These are phyloP conservation scores for Neodiprion pinetum DNA, from an alignment of 1,140 invertebrate species.

Conservation along the genomic window DNA sequence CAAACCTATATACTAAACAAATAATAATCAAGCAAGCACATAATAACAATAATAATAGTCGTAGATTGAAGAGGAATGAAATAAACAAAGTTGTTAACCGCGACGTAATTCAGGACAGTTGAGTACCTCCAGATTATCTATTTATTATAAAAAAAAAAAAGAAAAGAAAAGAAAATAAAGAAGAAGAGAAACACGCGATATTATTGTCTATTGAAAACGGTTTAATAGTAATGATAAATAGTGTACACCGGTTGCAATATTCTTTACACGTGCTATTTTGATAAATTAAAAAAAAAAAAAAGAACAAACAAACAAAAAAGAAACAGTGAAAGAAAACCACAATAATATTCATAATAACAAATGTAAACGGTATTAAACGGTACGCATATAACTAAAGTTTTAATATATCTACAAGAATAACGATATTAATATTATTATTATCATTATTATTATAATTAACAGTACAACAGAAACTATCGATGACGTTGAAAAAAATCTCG, in stretches of 20 bases:
- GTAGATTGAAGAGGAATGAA: slow-evolving; percentile 5
- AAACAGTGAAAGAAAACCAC: not conserved
- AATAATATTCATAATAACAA: not conserved
- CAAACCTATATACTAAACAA: slow-evolving; percentile 22
- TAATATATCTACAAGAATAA: too few species aligned
- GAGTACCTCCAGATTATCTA: slow-evolving; percentile 57
- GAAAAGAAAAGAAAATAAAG: slow-evolving; percentile 10
- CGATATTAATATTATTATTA: too few species aligned
- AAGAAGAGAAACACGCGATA: not conserved
- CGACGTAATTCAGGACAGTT: slow-evolving; percentile 50
- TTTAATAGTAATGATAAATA: too few species aligned
- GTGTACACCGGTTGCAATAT: too few species aligned
- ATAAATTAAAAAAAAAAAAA: not conserved
- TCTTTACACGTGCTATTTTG: too few species aligned
- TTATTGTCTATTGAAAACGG: not conserved
- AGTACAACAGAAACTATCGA: too few species aligned
- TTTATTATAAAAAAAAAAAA: slow-evolving; percentile 46
- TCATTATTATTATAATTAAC: too few species aligned
- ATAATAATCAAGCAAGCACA: not conserved
- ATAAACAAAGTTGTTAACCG: slow-evolving; percentile 10
- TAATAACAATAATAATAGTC: not conserved
- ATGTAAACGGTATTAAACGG: too few species aligned
- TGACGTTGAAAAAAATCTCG: too few species aligned
- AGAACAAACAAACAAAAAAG: not conserved
- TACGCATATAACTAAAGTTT: too few species aligned